A percentile compares a stretch with the other conserved stretches of the same genome.
Conservation (phyloP, 2,888 invertebrate species). For the Elysia crispata region DNA sequence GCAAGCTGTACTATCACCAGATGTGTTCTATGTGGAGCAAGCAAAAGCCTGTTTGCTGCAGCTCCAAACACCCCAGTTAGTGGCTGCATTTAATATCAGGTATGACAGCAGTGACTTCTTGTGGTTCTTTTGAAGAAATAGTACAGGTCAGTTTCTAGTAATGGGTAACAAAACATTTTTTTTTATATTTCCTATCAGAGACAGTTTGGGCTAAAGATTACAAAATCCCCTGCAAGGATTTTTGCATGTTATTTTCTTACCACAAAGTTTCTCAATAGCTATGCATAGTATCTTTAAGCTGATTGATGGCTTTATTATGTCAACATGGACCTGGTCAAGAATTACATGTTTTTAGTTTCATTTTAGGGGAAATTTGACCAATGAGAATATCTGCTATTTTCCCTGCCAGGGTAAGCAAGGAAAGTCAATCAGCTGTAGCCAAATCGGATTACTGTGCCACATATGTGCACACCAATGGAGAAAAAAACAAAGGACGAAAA, state of each 20-base stretch:
- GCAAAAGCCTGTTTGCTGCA: conserved; percentile 87
- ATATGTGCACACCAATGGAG: conserved; percentile 39
- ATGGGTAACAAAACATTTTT: not conserved
- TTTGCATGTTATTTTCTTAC: too few species aligned
- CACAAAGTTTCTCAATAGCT: too few species aligned
- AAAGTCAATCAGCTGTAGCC: conserved; percentile 33
- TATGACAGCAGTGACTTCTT: too few species aligned
- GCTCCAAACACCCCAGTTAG: conserved; percentile 64
- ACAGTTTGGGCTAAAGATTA: too few species aligned
- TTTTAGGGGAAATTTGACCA: too few species aligned
- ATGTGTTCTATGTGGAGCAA: conserved; percentile 93
- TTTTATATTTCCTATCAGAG: too few species aligned
- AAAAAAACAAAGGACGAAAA: conserved; percentile 10
- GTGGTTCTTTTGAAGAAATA: too few species aligned
- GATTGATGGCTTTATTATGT: too few species aligned
- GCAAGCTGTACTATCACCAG: conserved; percentile 81
- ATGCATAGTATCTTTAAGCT: too few species aligned
- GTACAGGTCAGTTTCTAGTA: not conserved
- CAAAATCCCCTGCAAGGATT: too few species aligned
- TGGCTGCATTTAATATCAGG: conserved; percentile 63
- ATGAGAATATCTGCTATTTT: not conserved
- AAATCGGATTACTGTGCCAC: conserved; percentile 48
- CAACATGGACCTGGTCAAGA: not conserved
- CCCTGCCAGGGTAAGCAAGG: conserved; percentile 31
- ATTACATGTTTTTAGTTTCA: not conserved